Evolutionary conservation across 1,140 invertebrate genomes (phyloP).

Genomic region (Drosophila gunungcola): DNA sequence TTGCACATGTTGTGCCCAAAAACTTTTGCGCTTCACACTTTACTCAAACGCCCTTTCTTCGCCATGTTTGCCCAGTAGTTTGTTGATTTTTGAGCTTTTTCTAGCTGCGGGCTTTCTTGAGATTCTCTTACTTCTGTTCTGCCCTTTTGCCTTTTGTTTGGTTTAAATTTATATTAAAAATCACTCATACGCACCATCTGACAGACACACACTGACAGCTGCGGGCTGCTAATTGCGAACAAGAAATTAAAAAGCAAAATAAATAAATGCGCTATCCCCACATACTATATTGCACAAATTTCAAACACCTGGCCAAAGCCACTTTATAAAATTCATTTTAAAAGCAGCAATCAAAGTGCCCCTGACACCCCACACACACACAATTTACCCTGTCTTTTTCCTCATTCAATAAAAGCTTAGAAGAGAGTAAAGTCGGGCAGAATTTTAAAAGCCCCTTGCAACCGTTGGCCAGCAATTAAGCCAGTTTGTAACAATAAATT

Average conservation of each 20-base stretch:
- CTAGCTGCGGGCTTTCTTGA: slow-evolving; percentile 41
- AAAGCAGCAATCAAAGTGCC: slow-evolving; percentile 34
- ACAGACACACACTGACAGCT: slow-evolving; percentile 29
- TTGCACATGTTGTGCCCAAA: slow-evolving; percentile 42
- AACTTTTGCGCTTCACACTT: slow-evolving; percentile 56
- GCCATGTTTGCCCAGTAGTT: slow-evolving; percentile 24
- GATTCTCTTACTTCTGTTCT: slow-evolving; percentile 18
- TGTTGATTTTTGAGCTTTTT: slow-evolving; percentile 37
- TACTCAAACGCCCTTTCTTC: slow-evolving; percentile 53
- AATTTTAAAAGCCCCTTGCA: slow-evolving; percentile 27
- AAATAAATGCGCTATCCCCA: slow-evolving; percentile 14
- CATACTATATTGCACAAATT: slow-evolving; percentile 23
- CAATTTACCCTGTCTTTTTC: no score
- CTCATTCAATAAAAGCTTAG: slow-evolving; percentile 11
- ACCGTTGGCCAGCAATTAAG: slow-evolving; percentile 44
- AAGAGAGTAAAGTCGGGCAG: slow-evolving; percentile 5
- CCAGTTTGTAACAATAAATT: slow-evolving; percentile 70
- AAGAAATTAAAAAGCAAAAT: slow-evolving; percentile 25
- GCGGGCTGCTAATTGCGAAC: slow-evolving; percentile 25
- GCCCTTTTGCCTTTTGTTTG: slow-evolving; percentile 29
- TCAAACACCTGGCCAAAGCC: slow-evolving; percentile 35
- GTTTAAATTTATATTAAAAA: slow-evolving; percentile 70
- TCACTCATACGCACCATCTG: slow-evolving; percentile 69
- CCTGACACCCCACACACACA: slow-evolving; percentile 2
- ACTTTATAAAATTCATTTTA: slow-evolving; percentile 44